A percentile compares a stretch with the other conserved stretches of the same genome.
Evolutionary conservation across 92 coral and sea anemone species (phyloP).

Genomic region (Porites lobata): DNA sequence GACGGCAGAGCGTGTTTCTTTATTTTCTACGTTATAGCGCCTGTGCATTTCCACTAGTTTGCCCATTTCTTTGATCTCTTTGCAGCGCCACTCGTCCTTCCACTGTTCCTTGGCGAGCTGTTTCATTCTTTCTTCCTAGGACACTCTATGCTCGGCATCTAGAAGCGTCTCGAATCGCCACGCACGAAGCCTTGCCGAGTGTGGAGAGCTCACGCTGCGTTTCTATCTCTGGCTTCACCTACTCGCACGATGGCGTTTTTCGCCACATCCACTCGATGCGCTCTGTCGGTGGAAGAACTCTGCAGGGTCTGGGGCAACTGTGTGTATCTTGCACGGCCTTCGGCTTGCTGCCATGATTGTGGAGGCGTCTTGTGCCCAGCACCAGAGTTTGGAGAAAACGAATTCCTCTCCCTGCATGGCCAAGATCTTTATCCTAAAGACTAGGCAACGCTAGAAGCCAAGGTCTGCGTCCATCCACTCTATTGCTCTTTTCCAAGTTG

Average conservation of each 20-base stretch:
- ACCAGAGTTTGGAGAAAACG: constrained; percentile 17
- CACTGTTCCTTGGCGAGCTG: too few species aligned
- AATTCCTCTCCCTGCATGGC: neutral
- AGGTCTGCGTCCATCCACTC: constrained; percentile 39
- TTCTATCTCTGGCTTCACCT: too few species aligned
- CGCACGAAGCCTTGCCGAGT: too few species aligned
- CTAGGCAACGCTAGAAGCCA: constrained; percentile 18
- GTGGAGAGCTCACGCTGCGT: too few species aligned
- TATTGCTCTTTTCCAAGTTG: neutral
- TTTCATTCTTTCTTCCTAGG: neutral
- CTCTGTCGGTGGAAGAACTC: neutral
- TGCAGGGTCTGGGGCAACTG: neutral
- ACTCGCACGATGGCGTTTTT: neutral
- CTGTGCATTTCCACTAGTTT: too few species aligned
- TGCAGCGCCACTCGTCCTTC: too few species aligned
- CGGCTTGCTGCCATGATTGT: constrained; percentile 40
- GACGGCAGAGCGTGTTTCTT: too few species aligned
- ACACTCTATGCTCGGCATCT: neutral
- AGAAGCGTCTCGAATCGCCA: too few species aligned
- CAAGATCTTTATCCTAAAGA: constrained; percentile 45
- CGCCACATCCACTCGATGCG: neutral
- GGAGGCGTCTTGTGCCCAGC: constrained; percentile 37
- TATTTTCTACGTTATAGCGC: too few species aligned
- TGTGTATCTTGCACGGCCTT: constrained; percentile 43
- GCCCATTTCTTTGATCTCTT: too few species aligned